Base-by-base conservation (phyloP, 64 coral and sea anemone genomes). In the Montipora efflorescens region DNA sequence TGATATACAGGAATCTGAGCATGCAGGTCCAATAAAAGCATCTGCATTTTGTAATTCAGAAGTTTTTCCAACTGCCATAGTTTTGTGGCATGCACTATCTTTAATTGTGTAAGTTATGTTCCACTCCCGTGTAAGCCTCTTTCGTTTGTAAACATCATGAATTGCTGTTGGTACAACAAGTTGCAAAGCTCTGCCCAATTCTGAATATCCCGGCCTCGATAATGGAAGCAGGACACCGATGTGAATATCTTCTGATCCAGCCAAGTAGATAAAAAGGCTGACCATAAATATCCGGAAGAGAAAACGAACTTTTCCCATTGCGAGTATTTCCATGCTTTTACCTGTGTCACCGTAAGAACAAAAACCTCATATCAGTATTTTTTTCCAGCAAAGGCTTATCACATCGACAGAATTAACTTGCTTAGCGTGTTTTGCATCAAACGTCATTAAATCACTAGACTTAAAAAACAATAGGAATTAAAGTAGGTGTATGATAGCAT, bases 1-100 rank as follows among this genome's bases (percentile, higher is more conserved):
- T 7, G 95, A 78, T 74, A 97, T 20, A 13, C 95, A 97, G 12
- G 75, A 51, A 7, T 90, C 87, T 3, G 92, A 91, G 50, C 95
- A 97, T 5, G 95, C 95, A 15, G 95, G 95, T 3, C 95, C 95
- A 9, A 97, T 94, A 75, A 94, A 97, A 19, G 76, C 95, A 66
- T 97, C 92, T 19, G 46, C 83, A 71, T 67, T 75, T 25, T 79
- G 80, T 21, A 94, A n/a, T 48, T 91, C 77, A 48, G 91, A 94
- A 3, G 88, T 89, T 25, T 94, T 58, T 5, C 80, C 20, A 6
- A 97, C 53, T 75, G 95, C 91, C 53, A 12, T 84, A n/a, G 87
- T 22, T 19, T 94, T 94, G 49, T 88, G 84, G 67, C 95, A 97
- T 68, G 74, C 95, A 2, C 69, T 94, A 49, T 97, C 95, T 15